Conservation (phyloP, 2,113 vertebrate species). For the Scytalopus superciliaris region DNA sequence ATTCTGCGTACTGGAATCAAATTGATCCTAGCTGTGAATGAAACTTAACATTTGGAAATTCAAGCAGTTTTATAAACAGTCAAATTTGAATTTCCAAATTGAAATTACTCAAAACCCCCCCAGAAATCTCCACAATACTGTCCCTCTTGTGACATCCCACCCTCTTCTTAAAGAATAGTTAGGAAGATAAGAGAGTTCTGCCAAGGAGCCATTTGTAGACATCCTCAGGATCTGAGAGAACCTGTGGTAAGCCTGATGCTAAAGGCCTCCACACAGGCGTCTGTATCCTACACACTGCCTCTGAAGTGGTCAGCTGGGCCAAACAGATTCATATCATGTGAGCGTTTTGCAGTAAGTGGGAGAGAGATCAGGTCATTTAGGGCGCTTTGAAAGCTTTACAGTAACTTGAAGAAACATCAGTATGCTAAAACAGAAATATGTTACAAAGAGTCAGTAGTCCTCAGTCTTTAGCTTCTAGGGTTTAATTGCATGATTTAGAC, state of each 20-base stretch:
- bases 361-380: conserved; percentile 24
- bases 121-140: neutral
- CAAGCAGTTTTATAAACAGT: neutral
- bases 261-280: neutral
- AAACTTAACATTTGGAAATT: neutral
- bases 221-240: neutral
- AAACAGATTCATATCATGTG: neutral
- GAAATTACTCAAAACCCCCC: neutral
- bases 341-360: neutral
- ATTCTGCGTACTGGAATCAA: neutral
- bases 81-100: neutral
- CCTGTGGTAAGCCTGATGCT: neutral
- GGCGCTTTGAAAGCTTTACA: conserved; percentile 12
- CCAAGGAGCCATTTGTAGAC: neutral
- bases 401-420: neutral
- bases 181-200: neutral
- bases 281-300: conserved; percentile 12
- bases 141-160: neutral
- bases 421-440: neutral
- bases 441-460: neutral
- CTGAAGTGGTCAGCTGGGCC: conserved; percentile 48
- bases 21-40: neutral
- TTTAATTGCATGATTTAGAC: conserved; percentile 47
- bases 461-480: neutral
- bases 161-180: neutral